A percentile compares a stretch with the other conserved stretches of the same genome.
Conservation (phyloP, 2,888 invertebrate species). For the Hypselothyrea guttata region DNA sequence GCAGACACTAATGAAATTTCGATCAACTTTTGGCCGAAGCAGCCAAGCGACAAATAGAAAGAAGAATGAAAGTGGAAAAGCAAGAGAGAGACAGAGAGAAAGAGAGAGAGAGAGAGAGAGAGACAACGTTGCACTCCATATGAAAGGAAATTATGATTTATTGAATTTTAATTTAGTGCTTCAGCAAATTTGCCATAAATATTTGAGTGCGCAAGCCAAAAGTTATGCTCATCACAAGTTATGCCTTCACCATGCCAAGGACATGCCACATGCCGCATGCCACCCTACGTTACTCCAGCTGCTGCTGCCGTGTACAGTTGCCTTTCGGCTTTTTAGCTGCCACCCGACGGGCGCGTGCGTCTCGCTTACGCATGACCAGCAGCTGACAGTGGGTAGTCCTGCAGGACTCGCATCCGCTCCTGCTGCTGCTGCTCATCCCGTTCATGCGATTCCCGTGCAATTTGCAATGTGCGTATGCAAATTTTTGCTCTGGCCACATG, state of each 20-base stretch:
- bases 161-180: constrained; percentile 79
- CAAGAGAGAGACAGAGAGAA: not conserved
- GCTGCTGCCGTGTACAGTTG: constrained; percentile 54
- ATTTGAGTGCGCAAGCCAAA: constrained; percentile 64
- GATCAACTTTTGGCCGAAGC: constrained; percentile 63
- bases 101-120: constrained; percentile 8
- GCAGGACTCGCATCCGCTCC: not conserved
- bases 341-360: constrained; percentile 45
- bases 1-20: constrained; percentile 79
- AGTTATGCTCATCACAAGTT: constrained; percentile 70
- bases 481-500: constrained; percentile 60
- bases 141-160: constrained; percentile 78
- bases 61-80: not conserved
- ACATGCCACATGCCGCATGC: constrained; percentile 1
- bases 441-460: constrained; percentile 19
- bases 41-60: constrained; percentile 20
- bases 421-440: constrained; percentile 6
- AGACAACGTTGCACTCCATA: constrained; percentile 37
- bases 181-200: constrained; percentile 68
- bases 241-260: constrained; percentile 14
- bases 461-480: constrained; percentile 70
- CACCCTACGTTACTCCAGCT: not conserved
- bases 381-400: constrained; percentile 19
- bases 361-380: constrained; percentile 56
- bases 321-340: constrained; percentile 59